Percentiles rank a stretch among this genome's conserved stretches.
Conservation (phyloP, 2,113 vertebrate genomes). For the Pionites leucogaster region DNA sequence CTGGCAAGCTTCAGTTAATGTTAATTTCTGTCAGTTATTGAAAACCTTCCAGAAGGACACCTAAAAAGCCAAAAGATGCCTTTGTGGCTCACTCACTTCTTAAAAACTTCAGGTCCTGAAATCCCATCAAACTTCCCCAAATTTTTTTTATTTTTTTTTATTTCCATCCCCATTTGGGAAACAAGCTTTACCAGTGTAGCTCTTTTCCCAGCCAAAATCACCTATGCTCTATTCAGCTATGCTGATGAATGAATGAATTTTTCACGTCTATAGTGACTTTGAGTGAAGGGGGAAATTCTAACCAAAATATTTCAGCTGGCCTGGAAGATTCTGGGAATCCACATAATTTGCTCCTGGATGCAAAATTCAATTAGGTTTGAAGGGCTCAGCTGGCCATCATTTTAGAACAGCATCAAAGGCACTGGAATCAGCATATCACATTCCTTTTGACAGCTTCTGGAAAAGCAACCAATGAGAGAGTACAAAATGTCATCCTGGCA, state of each 20-base stretch:
- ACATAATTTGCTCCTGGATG: constrained; percentile 24
- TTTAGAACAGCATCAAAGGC: constrained; percentile 54
- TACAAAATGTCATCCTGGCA: constrained; percentile 44
- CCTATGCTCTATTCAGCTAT: not conserved
- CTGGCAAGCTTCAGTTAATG: not conserved
- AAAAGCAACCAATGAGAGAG: constrained; percentile 32
- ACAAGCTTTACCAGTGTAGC: not conserved
- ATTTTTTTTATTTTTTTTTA: not conserved
- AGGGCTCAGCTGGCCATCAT: constrained; percentile 50
- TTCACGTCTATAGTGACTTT: not conserved
- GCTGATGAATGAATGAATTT: not conserved
- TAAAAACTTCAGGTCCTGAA: not conserved
- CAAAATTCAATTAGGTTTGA: constrained; percentile 55
- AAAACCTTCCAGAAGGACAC: not conserved
- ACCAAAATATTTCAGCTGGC: constrained; percentile 20
- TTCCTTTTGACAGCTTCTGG: constrained; percentile 17
- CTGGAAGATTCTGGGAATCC: constrained; percentile 10
- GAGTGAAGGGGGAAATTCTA: not conserved
- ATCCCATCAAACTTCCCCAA: not conserved
- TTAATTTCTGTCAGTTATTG: constrained; percentile 7
- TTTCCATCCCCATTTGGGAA: not conserved
- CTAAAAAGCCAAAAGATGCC: not conserved
- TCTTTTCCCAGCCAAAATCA: not conserved
- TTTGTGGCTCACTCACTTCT: not conserved
- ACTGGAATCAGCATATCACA: not conserved